These are phyloP conservation scores for Patella ulyssiponensis DNA, from an alignment of 2,888 invertebrate genomes.

Conservation along the genomic window DNA sequence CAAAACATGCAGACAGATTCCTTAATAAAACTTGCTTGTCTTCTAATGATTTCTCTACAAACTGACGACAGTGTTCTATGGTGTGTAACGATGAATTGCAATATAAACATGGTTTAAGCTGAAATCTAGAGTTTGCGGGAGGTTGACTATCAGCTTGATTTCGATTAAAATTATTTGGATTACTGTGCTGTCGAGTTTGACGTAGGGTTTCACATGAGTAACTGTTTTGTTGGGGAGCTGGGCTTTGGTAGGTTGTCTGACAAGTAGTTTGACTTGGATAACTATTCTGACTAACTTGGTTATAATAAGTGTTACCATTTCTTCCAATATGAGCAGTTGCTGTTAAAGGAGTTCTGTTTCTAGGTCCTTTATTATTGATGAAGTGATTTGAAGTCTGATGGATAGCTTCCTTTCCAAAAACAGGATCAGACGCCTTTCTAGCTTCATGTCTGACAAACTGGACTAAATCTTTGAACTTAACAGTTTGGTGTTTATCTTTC, in stretches of 20 bases:
- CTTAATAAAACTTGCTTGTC: not conserved
- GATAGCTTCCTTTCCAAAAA: not conserved
- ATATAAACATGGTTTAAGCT: too few relatives aligned
- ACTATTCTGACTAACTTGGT: not conserved
- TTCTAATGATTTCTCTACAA: not conserved
- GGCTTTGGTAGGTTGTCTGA: too few relatives aligned
- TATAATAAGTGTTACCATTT: not conserved
- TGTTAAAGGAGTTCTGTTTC: not conserved
- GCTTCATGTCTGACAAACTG: not conserved
- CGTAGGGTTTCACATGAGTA: too few relatives aligned
- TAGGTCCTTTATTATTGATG: constrained; percentile 6
- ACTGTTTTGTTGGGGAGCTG: too few relatives aligned
- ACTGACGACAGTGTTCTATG: not conserved
- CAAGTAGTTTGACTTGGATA: too few relatives aligned
- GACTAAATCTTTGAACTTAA: constrained; percentile 15
- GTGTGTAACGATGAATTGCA: constrained; percentile 1
- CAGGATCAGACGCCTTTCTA: not conserved
- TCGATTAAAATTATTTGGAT: too few relatives aligned
- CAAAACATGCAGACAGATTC: not conserved
- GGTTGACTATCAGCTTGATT: too few relatives aligned
- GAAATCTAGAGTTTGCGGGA: too few relatives aligned
- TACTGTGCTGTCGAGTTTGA: too few relatives aligned
- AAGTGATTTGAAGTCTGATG: not conserved
- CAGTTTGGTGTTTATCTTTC: not conserved
- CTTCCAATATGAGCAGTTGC: not conserved